Evolutionary conservation across 2,888 invertebrate species (phyloP).

Genomic region (Eucera pruinosa): DNA sequence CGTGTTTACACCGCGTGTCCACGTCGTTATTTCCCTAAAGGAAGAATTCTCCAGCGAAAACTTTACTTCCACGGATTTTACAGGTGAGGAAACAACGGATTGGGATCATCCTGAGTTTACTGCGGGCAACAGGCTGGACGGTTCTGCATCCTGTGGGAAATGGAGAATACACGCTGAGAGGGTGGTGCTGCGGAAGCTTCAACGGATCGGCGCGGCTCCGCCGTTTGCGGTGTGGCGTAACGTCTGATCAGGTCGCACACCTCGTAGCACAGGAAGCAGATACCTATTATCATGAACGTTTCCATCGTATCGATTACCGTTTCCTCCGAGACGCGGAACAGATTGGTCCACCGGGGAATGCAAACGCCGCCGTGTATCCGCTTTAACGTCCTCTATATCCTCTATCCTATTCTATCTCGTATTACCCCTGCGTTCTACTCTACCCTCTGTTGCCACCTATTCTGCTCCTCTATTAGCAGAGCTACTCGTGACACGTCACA

Average conservation of each 20-base stretch:
- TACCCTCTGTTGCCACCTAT: neutral
- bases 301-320: constrained; percentile 85
- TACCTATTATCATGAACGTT: constrained; percentile 88
- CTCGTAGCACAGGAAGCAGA: constrained; percentile 89
- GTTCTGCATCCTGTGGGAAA: constrained; percentile 78
- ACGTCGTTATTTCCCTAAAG: no score
- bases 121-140: constrained; percentile 72
- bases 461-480: constrained; percentile 2
- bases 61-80: no score
- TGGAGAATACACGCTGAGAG: constrained; percentile 83
- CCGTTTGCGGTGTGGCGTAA: constrained; percentile 76
- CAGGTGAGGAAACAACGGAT: no score
- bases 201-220: constrained; percentile 72
- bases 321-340: constrained; percentile 5
- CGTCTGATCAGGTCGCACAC: constrained; percentile 87
- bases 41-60: no score
- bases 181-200: constrained; percentile 74
- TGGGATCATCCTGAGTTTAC: constrained; percentile 43
- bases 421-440: no score
- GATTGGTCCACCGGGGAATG: constrained; percentile 6
- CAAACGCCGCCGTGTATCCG: neutral
- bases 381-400: neutral
- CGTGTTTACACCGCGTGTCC: no score
- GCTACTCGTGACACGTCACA: neutral
- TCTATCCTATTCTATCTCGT: neutral